These are phyloP conservation scores for Biston betularia DNA, from an alignment of 2,888 invertebrate genomes.

Conservation along the genomic window DNA sequence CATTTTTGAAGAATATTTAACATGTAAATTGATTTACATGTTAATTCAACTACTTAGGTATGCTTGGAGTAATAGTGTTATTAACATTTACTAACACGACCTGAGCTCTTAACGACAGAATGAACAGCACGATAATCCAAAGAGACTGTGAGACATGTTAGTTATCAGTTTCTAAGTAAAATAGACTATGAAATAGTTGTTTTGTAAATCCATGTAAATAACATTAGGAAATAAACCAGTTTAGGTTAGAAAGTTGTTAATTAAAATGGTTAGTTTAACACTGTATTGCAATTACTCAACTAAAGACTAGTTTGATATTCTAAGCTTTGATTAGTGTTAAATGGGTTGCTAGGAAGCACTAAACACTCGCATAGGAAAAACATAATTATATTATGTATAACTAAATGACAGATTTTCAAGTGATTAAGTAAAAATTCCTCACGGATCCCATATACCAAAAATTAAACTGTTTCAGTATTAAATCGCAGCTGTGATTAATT, in stretches of 20 bases:
- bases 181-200: conserved; percentile 10
- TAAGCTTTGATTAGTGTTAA: not conserved
- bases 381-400: too few relatives aligned
- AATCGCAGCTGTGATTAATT: too few relatives aligned
- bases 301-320: not conserved
- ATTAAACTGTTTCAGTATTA: too few relatives aligned
- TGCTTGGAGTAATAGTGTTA: not conserved
- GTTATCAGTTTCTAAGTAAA: not conserved
- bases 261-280: conserved; percentile 16
- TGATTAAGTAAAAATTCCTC: too few relatives aligned
- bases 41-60: too few relatives aligned
- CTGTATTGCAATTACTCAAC: conserved; percentile 18
- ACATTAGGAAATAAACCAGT: conserved; percentile 29
- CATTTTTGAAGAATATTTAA: too few relatives aligned
- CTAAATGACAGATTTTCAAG: too few relatives aligned
- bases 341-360: too few relatives aligned
- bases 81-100: conserved; percentile 6
- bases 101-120: conserved; percentile 3
- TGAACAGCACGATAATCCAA: conserved; percentile 13
- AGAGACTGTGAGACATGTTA: not conserved
- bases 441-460: too few relatives aligned
- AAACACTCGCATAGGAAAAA: too few relatives aligned
- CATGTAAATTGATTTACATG: too few relatives aligned
- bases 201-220: conserved; percentile 16
- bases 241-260: conserved; percentile 22